phyloP scores from a whole-genome alignment of 2,113 vertebrate genomes.

The Mugil cephalus region DNA sequence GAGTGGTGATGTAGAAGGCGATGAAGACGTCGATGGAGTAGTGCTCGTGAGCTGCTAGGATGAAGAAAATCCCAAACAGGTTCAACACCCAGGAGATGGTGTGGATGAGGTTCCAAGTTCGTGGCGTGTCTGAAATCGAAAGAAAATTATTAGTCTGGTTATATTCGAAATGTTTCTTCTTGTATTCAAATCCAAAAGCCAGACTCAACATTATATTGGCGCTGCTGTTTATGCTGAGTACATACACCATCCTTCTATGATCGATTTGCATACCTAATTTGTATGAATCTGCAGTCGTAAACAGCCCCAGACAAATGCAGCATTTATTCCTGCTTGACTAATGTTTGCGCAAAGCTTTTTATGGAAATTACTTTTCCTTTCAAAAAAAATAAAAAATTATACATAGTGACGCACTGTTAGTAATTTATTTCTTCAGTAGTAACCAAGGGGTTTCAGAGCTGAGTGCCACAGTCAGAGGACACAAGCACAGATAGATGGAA shows the following conservation, averaged over 20 bases:
- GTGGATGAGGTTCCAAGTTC: constrained; percentile 96
- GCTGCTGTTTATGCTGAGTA: no score
- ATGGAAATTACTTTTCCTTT: no score
- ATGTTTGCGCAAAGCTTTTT: neutral
- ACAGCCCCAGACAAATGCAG: no score
- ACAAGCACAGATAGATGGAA: neutral
- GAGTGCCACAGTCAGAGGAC: no score
- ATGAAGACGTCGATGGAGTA: constrained; percentile 99
- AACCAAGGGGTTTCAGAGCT: neutral
- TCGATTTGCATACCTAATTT: neutral
- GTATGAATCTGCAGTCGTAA: neutral
- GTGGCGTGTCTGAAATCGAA: constrained; percentile 88
- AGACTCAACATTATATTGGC: no score
- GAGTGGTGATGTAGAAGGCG: constrained; percentile 98
- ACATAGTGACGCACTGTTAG: neutral
- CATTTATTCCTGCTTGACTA: neutral
- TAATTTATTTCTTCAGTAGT: neutral
- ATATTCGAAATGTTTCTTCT: no score
- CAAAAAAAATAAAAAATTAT: no score
- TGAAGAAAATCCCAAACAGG: constrained; percentile 98
- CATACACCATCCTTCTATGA: neutral
- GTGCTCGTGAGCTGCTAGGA: constrained; percentile 97
- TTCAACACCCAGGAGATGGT: constrained; percentile 98
- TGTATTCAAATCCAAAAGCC: no score
- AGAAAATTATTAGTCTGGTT: no score